Percentiles rank a stretch among this genome's conserved stretches.
Evolutionary conservation across 2,888 invertebrate species (phyloP).

Genomic region (Plebejus argus): DNA sequence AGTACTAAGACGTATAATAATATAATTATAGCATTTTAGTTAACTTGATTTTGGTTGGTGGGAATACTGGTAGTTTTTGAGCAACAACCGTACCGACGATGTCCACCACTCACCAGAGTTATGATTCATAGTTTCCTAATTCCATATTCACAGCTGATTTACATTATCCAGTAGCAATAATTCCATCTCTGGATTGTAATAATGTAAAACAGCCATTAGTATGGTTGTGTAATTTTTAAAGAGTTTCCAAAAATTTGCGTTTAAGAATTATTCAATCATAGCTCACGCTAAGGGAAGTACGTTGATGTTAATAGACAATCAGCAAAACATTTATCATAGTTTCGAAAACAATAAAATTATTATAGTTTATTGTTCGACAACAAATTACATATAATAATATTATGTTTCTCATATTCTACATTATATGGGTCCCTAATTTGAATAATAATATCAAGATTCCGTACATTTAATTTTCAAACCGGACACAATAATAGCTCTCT

Average conservation of each 20-base stretch:
- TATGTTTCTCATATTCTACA: conserved; percentile 37
- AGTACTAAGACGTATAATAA: too few relatives aligned
- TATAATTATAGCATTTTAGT: too few relatives aligned
- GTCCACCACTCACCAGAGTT: too few relatives aligned
- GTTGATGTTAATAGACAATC: neutral
- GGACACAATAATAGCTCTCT: conserved; percentile 30
- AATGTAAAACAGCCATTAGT: too few relatives aligned
- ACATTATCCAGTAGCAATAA: too few relatives aligned
- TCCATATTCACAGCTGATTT: too few relatives aligned
- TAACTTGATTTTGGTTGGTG: too few relatives aligned
- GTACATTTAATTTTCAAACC: conserved; percentile 40
- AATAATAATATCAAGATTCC: conserved; percentile 44
- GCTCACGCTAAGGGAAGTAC: neutral
- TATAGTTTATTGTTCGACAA: neutral
- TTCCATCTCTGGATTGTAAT: too few relatives aligned
- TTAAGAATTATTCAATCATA: neutral
- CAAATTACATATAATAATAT: conserved; percentile 32
- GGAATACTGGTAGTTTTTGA: too few relatives aligned
- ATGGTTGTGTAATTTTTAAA: neutral
- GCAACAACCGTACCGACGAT: too few relatives aligned
- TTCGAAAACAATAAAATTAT: conserved; percentile 1
- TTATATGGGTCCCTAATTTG: conserved; percentile 41
- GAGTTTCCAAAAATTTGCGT: neutral
- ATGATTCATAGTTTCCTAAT: too few relatives aligned
- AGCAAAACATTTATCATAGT: neutral